Evolutionary conservation across 1,140 invertebrate species (phyloP).

Genomic region (Batillaria attramentaria): DNA sequence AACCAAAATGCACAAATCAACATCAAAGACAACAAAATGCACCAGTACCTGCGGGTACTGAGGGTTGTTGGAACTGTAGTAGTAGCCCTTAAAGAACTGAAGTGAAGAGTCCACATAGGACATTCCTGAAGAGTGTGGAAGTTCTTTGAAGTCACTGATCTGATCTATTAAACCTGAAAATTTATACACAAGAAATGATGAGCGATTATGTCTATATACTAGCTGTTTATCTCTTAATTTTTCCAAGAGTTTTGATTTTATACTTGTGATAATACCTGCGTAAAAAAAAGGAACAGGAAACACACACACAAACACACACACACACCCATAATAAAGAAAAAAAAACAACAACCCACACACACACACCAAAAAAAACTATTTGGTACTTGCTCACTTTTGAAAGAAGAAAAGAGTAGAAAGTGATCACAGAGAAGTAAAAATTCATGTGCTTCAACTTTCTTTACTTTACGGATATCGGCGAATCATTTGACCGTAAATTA

Average conservation of each 20-base stretch:
- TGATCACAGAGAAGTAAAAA: background rate
- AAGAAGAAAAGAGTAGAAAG: no score
- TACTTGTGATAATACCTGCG: no score
- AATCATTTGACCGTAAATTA: no score
- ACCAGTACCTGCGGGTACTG: slow-evolving; percentile 55
- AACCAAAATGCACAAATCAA: no score
- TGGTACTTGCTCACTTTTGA: no score
- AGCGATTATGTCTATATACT: no score
- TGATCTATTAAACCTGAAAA: slow-evolving; percentile 49
- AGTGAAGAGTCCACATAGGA: slow-evolving; percentile 26
- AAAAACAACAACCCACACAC: background rate
- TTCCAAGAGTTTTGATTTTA: no score
- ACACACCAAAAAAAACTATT: no score
- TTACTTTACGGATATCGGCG: no score
- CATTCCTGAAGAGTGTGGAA: slow-evolving; percentile 22
- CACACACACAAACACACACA: background rate
- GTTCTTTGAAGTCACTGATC: slow-evolving; percentile 49
- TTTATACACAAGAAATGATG: background rate
- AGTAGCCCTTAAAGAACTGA: slow-evolving; percentile 43
- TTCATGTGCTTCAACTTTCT: background rate
- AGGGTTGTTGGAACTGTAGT: slow-evolving; percentile 49
- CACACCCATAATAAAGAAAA: background rate
- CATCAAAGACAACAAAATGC: no score
- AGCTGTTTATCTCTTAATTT: no score
- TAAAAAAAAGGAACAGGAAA: no score